Evolutionary conservation across 2,888 invertebrate species (phyloP).

Genomic region (Andricus quercusramuli): DNA sequence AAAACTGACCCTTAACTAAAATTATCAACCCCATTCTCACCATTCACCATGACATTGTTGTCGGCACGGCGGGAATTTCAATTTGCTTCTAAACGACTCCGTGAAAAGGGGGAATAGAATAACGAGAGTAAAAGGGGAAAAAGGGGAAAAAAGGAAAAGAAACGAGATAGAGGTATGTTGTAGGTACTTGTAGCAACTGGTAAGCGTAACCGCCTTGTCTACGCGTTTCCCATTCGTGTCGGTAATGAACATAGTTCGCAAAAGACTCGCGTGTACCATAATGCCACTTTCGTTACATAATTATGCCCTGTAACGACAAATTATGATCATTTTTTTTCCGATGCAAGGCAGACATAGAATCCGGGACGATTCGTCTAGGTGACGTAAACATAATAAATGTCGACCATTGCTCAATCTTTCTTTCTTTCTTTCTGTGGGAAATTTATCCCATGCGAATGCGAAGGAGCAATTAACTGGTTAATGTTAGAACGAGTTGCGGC

Average conservation of each 20-base stretch:
- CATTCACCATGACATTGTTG: too few relatives aligned
- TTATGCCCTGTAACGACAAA: constrained; percentile 54
- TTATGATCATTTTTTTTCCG: constrained; percentile 39
- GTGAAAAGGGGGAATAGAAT: constrained; percentile 45
- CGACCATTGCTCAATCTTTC: constrained; percentile 27
- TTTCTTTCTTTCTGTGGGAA: constrained; percentile 12
- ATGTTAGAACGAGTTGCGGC: background rate
- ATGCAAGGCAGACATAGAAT: constrained; percentile 4
- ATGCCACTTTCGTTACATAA: constrained; percentile 61
- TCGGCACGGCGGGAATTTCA: constrained; percentile 55
- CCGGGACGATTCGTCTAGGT: constrained; percentile 27
- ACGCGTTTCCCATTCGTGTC: constrained; percentile 52
- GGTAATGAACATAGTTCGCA: constrained; percentile 54
- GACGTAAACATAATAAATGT: constrained; percentile 35
- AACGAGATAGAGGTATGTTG: constrained; percentile 28
- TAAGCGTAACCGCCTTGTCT: constrained; percentile 12
- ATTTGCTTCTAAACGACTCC: constrained; percentile 57
- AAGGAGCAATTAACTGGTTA: constrained; percentile 18
- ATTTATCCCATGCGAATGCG: constrained; percentile 20
- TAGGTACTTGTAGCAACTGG: background rate
- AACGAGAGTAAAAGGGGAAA: constrained; percentile 42
- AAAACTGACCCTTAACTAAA: too few relatives aligned
- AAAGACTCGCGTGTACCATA: constrained; percentile 51
- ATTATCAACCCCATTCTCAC: too few relatives aligned
- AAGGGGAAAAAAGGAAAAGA: constrained; percentile 35